Conservation (phyloP, 2,888 invertebrate genomes). For the Doris montereyensis region DNA sequence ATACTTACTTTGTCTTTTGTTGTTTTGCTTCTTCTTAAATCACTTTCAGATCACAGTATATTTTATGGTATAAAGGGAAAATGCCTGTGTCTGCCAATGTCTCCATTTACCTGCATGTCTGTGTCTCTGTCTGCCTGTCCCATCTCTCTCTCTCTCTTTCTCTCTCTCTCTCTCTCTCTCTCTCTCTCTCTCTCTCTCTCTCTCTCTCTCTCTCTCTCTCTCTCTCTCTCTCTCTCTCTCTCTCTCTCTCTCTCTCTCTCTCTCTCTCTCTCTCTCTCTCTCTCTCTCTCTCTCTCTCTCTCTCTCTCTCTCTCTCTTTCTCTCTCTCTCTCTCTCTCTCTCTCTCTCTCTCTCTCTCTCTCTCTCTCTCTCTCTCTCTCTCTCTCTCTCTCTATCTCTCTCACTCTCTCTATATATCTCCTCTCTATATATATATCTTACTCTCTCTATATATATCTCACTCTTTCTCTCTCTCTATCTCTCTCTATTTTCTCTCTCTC, state of each 20-base stretch:
- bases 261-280: not conserved
- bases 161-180: constrained; percentile 2
- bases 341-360: constrained; percentile 10
- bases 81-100: too few relatives aligned
- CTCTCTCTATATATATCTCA: not conserved
- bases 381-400: not conserved
- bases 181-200: constrained; percentile 13
- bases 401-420: not conserved
- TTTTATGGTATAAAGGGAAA: too few relatives aligned
- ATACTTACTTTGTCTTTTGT: too few relatives aligned
- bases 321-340: constrained; percentile 18
- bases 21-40: too few relatives aligned
- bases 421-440: not conserved
- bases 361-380: constrained; percentile 13
- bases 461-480: not conserved
- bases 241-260: not conserved
- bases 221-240: not conserved
- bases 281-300: constrained; percentile 5
- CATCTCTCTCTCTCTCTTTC: not conserved
- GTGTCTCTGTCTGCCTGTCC: not conserved
- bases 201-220: not conserved
- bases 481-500: not conserved
- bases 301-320: constrained; percentile 25
- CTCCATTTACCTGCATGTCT: not conserved
- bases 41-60: too few relatives aligned